Conservation (phyloP, 2,888 invertebrate genomes). For the Chydorus sphaericus region DNA sequence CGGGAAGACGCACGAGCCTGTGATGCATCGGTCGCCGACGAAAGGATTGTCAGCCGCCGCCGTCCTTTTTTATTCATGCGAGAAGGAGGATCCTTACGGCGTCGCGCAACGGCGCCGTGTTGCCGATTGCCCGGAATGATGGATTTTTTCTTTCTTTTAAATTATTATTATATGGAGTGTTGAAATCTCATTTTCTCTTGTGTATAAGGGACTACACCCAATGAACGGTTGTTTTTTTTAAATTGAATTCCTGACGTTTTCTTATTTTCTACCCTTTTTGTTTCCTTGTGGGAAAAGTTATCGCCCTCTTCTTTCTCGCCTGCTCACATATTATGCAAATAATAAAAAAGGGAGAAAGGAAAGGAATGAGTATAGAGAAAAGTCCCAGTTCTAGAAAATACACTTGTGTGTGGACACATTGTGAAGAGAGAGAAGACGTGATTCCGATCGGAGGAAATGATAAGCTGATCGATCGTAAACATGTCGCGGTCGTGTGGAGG, state of each 20-base stretch:
- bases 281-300: not conserved
- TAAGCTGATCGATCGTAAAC: no score
- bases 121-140: not conserved
- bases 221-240: not conserved
- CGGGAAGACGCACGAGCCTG: not conserved
- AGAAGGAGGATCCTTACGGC: not conserved
- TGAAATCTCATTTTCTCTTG: not conserved
- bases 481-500: no score
- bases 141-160: not conserved
- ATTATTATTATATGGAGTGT: no score
- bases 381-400: no score
- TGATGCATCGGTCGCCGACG: not conserved
- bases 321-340: slow-evolving; percentile 1
- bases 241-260: not conserved
- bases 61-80: no score
- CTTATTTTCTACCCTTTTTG: not conserved
- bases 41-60: not conserved
- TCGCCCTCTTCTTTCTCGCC: not conserved
- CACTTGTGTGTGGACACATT: no score
- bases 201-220: not conserved
- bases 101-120: not conserved
- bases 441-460: not conserved
- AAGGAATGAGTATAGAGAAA: no score
- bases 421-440: no score
- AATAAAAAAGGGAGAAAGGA: not conserved